Percentiles rank a stretch among this genome's conserved stretches.
phyloP scores from a whole-genome alignment of 2,797 vertebrate genomes.

The Monodelphis domestica region DNA sequence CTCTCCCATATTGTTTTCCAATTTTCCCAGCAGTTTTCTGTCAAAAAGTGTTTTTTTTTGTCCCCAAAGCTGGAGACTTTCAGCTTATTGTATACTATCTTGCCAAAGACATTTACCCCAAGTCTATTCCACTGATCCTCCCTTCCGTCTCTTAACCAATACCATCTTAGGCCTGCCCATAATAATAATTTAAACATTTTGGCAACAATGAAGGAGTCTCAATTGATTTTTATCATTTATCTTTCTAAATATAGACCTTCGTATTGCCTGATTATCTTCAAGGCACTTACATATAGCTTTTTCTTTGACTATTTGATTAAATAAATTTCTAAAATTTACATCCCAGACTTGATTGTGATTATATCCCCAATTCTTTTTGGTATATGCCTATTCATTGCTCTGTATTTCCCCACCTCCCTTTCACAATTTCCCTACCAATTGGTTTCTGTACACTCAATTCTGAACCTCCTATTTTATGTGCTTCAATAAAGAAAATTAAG shows the following conservation, averaged over 20 bases:
- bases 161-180: too few relatives aligned
- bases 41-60: too few relatives aligned
- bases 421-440: neutral
- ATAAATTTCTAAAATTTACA: slow-evolving; percentile 35
- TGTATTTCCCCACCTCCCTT: neutral
- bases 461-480: neutral
- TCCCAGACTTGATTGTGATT: slow-evolving; percentile 39
- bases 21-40: too few relatives aligned
- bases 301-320: neutral
- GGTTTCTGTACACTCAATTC: neutral
- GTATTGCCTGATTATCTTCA: slow-evolving; percentile 18
- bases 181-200: slow-evolving; percentile 44
- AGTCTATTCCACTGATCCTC: too few relatives aligned
- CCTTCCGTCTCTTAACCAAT: too few relatives aligned
- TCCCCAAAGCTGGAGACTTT: too few relatives aligned
- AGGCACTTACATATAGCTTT: neutral
- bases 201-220: neutral
- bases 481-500: slow-evolving; percentile 17
- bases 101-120: too few relatives aligned
- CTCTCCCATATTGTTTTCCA: too few relatives aligned
- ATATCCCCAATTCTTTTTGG: neutral
- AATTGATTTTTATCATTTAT: slow-evolving; percentile 10
- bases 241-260: slow-evolving; percentile 2
- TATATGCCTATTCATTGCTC: neutral
- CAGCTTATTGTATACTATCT: too few relatives aligned